phyloP scores from a whole-genome alignment of 2,113 vertebrate genomes.

The Semnornis frantzii region DNA sequence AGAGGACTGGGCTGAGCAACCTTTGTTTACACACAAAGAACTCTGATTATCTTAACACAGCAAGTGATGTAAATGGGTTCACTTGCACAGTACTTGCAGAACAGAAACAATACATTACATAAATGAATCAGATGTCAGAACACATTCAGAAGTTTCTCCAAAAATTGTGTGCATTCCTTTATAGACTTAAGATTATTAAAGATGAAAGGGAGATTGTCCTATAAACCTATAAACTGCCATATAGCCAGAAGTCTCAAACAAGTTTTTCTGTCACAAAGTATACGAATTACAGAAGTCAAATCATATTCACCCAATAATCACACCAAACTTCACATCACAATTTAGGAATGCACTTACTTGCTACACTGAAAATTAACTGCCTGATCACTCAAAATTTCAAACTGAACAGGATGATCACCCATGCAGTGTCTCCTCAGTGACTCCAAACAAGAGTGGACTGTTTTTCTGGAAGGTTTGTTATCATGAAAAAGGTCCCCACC shows the following conservation, averaged over 20 bases:
- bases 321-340: neutral
- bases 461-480: slow-evolving; percentile 94
- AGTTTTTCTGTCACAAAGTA: neutral
- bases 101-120: neutral
- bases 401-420: slow-evolving; percentile 92
- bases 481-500: slow-evolving; percentile 98
- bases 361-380: slow-evolving; percentile 93
- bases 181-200: neutral
- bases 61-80: neutral
- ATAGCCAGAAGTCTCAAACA: neutral
- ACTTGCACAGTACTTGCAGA: neutral
- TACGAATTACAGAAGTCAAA: neutral
- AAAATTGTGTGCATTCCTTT: neutral
- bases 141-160: neutral
- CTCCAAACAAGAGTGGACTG: slow-evolving; percentile 87
- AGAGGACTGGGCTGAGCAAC: neutral
- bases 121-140: neutral
- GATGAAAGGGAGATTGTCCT: neutral
- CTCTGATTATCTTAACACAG: neutral
- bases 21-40: neutral
- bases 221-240: neutral
- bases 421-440: slow-evolving; percentile 91
- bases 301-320: neutral
- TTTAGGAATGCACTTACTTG: slow-evolving; percentile 81
- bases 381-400: slow-evolving; percentile 95